Evolutionary conservation across 2,888 invertebrate genomes (phyloP).

Genomic region (Lypha dubia): DNA sequence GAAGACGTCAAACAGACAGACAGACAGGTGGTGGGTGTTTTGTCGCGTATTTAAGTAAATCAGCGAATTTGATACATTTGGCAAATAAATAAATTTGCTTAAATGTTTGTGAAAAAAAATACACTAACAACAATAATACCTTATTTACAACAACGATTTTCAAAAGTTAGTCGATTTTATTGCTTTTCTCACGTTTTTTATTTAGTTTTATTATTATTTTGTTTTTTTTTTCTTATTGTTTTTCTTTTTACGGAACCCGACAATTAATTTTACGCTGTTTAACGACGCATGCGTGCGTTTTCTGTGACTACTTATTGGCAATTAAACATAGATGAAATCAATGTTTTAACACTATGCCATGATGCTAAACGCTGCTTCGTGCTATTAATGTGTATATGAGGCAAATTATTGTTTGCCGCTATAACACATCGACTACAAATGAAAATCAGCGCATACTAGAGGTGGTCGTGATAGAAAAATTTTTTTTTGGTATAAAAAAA

Average conservation of each 20-base stretch:
- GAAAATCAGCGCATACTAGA: not conserved
- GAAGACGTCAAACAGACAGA: too few species aligned
- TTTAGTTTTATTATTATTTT: constrained; percentile 10
- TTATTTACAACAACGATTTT: constrained; percentile 2
- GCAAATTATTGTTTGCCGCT: not conserved
- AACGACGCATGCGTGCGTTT: constrained; percentile 65
- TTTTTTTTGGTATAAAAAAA: too few species aligned
- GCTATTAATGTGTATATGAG: not conserved
- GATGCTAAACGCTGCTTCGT: not conserved
- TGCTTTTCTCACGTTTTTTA: constrained; percentile 20
- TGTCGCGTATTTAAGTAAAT: not conserved
- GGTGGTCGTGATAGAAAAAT: too few species aligned
- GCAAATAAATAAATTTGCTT: constrained; percentile 8
- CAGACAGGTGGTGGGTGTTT: not conserved
- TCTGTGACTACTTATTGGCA: constrained; percentile 44
- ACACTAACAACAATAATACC: constrained; percentile 1
- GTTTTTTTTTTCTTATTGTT: not conserved
- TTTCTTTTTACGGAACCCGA: constrained; percentile 19
- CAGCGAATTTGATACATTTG: constrained; percentile 5
- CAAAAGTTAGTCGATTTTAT: not conserved
- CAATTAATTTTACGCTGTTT: constrained; percentile 37
- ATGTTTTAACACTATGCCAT: constrained; percentile 31
- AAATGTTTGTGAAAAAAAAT: constrained; percentile 1
- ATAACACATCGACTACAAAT: not conserved
- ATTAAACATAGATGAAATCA: constrained; percentile 56